Evolutionary conservation across 2,888 invertebrate genomes (phyloP).

Genomic region (Eulithis prunata): DNA sequence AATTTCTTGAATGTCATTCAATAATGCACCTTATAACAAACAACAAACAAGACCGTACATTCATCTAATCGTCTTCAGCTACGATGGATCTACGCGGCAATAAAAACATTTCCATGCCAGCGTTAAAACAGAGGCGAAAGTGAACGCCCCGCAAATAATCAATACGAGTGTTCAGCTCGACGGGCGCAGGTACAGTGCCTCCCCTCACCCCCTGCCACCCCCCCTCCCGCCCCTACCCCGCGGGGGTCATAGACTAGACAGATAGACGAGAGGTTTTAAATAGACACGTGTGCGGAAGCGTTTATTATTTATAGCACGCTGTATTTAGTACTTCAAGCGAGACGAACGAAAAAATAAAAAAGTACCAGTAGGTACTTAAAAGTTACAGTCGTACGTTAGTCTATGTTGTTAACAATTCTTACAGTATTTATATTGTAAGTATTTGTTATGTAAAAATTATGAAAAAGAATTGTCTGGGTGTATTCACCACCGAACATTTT

Average conservation of each 20-base stretch:
- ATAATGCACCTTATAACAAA: slow-evolving; percentile 52
- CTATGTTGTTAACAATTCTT: too few relatives aligned
- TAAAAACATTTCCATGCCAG: slow-evolving; percentile 81
- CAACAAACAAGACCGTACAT: slow-evolving; percentile 43
- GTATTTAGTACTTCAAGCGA: too few relatives aligned
- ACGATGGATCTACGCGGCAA: slow-evolving; percentile 67
- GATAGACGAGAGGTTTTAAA: slow-evolving; percentile 47
- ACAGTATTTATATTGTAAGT: too few relatives aligned
- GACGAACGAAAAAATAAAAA: too few relatives aligned
- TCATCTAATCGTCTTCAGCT: slow-evolving; percentile 65
- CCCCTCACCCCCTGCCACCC: slow-evolving; percentile 48
- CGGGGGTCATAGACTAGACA: slow-evolving; percentile 61
- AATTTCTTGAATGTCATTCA: slow-evolving; percentile 5
- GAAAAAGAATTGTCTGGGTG: too few relatives aligned
- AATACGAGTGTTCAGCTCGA: slow-evolving; percentile 56
- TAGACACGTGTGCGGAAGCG: slow-evolving; percentile 22
- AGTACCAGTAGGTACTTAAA: too few relatives aligned
- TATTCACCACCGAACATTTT: too few relatives aligned
- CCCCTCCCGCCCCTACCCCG: slow-evolving; percentile 47
- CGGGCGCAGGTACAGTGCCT: slow-evolving; percentile 73
- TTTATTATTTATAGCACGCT: background rate
- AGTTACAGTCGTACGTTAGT: too few relatives aligned
- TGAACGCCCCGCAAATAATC: slow-evolving; percentile 70
- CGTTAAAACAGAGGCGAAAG: slow-evolving; percentile 83
- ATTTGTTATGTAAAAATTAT: too few relatives aligned